Evolutionary conservation across 2,888 invertebrate genomes (phyloP).

Genomic region (Phalera bucephala): DNA sequence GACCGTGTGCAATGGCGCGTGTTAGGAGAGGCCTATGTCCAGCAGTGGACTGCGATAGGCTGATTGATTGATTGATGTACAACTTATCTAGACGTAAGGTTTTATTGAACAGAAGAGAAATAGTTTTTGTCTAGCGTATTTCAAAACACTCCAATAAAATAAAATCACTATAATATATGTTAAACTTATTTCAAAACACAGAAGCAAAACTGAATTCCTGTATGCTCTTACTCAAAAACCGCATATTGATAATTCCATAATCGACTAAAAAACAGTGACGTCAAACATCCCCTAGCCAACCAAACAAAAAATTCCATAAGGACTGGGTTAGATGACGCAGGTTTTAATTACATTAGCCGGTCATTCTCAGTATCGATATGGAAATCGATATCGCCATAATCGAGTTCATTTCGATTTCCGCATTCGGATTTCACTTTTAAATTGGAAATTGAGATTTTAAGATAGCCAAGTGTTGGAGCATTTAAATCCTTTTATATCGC

Average conservation of each 20-base stretch:
- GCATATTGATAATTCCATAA: conserved; percentile 3
- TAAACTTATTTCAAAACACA: no score
- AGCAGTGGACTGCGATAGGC: no score
- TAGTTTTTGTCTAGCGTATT: conserved; percentile 3
- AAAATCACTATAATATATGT: no score
- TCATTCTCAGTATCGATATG: conserved; percentile 2
- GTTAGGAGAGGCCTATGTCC: no score
- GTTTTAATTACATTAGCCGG: conserved; percentile 16
- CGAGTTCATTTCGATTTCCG: conserved; percentile 23
- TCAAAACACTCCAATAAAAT: no score
- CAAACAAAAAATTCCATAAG: conserved; percentile 21
- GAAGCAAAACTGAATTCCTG: no score
- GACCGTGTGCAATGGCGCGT: no score
- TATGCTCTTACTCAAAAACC: no score
- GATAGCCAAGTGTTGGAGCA: conserved; percentile 17
- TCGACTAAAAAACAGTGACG: conserved; percentile 6
- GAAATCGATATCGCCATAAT: conserved; percentile 16
- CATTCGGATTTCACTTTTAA: conserved; percentile 28
- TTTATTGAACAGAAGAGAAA: no score
- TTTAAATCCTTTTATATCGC: no score
- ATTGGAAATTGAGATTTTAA: conserved; percentile 29
- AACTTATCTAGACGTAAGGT: no score
- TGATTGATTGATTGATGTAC: no score
- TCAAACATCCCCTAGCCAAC: conserved; percentile 4
- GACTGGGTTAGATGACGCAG: conserved; percentile 9